Percentiles rank a stretch among this genome's conserved stretches.
phyloP scores from a whole-genome alignment of 2,888 invertebrate species.

The Heliconius erato region DNA sequence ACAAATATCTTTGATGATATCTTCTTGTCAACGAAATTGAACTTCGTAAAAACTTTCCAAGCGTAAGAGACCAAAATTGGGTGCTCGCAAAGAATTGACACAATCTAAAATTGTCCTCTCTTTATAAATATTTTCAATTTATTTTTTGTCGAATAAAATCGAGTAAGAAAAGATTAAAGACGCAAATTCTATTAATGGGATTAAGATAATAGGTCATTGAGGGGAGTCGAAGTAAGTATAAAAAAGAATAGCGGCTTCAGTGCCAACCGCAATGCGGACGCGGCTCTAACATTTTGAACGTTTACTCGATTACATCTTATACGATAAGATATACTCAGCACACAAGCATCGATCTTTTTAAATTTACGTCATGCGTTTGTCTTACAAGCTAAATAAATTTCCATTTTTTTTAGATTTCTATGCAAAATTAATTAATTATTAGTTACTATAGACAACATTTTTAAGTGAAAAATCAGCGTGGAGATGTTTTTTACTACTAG shows the following conservation, averaged over 20 bases:
- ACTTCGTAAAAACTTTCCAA: constrained; percentile 18
- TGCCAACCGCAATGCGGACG: constrained; percentile 51
- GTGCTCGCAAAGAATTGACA: background rate
- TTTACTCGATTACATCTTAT: constrained; percentile 40
- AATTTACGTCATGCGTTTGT: background rate
- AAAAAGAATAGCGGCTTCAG: constrained; percentile 40
- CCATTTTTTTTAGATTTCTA: background rate
- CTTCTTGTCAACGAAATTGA: constrained; percentile 21
- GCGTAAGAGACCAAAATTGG: constrained; percentile 1
- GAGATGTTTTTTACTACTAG: too few species aligned
- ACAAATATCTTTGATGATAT: constrained; percentile 19
- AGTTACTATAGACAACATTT: too few species aligned
- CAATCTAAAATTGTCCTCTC: constrained; percentile 1
- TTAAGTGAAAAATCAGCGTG: too few species aligned
- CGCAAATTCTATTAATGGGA: constrained; percentile 15
- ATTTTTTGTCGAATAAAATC: constrained; percentile 8
- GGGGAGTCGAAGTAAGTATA: constrained; percentile 40
- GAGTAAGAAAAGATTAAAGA: constrained; percentile 3
- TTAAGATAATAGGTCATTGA: constrained; percentile 28
- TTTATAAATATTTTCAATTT: constrained; percentile 17
- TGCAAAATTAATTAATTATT: background rate
- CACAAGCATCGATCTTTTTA: background rate
- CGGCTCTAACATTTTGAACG: constrained; percentile 36
- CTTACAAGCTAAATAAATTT: background rate
- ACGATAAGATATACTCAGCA: constrained; percentile 15